Conservation (phyloP, 2,113 vertebrate genomes). For the Apeltes quadracus region DNA sequence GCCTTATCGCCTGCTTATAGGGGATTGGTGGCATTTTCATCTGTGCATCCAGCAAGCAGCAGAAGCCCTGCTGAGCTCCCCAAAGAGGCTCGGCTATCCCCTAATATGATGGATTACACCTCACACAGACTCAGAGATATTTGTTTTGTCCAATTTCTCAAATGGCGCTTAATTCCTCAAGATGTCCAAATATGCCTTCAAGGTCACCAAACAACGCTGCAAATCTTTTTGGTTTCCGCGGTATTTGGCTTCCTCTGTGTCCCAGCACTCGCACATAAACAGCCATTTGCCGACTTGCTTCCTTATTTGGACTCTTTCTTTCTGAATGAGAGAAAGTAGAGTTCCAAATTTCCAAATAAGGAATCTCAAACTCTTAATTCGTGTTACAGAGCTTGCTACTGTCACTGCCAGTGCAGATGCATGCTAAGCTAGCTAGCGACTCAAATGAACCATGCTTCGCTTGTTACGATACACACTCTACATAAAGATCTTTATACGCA, state of each 20-base stretch:
- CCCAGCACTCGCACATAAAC: background rate
- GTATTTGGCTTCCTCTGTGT: background rate
- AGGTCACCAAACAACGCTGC: too few relatives aligned
- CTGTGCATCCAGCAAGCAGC: slow-evolving; percentile 1
- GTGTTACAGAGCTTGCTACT: background rate
- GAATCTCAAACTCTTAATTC: too few relatives aligned
- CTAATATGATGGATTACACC: background rate
- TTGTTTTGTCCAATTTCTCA: background rate
- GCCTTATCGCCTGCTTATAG: slow-evolving; percentile 26
- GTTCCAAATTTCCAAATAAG: too few relatives aligned
- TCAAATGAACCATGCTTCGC: too few relatives aligned
- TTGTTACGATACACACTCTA: too few relatives aligned
- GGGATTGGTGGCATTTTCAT: slow-evolving; percentile 48
- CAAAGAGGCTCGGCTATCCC: slow-evolving; percentile 19
- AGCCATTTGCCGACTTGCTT: background rate
- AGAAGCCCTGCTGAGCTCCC: slow-evolving; percentile 2
- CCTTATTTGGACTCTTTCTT: background rate
- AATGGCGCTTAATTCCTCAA: background rate
- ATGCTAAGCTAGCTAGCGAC: background rate
- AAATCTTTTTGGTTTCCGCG: background rate
- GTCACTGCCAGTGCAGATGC: background rate
- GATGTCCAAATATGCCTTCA: background rate
- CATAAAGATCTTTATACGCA: too few relatives aligned
- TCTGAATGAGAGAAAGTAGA: background rate
- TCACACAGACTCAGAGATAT: background rate